Evolutionary conservation across 1,140 invertebrate genomes (phyloP), one percentile per base, ranked within the genome.

Genomic region (Fopius arisanus): DNA sequence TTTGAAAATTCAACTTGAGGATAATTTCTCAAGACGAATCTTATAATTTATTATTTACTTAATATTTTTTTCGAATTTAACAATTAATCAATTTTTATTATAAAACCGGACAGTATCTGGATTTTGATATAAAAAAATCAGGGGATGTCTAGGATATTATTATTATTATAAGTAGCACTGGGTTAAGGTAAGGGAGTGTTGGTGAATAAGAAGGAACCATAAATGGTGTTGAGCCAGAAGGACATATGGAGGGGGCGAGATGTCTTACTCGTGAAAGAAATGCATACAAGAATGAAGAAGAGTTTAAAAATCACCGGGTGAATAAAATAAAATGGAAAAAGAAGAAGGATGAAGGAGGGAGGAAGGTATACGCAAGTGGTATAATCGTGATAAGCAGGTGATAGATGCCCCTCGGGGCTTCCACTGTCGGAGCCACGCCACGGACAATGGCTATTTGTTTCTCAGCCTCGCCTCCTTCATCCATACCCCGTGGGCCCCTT

Each of bases 301-400:
- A 67, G 54, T 43, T 69, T 4, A 33, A 72, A 68, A 69, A 62
- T 67, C 21, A 75, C 70, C 28, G 43, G 62, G 69, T 73, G 37
- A 67, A 66, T 77, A 72, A 65, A 73, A 74, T 69, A 31, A 66
- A 37, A 72, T 37, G 33, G 28, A 62, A 51, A n/a, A 43, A 68
- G 48, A 63, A 70, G 68, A 40, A 66, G 29, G 43, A 78, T 69
- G 75, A 63, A 74, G 40, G 51, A 78, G 14, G 51, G 67, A 78
- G 78, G 78, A 76, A 80, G 79, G 75, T 78, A 81, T 79, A 37
- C 78, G 75, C 78, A 81, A 86, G 85, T 84, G 83, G 87, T 87
- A 88, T 86, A 87, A 88, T 88, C 87, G 81, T 88, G 87, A 88
- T 88, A 88, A 88, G 86, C 87, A 87, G 86, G 87, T 88, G 87